Conservation (phyloP, 2,113 vertebrate genomes). For the Neolamprologus sp. region DNA sequence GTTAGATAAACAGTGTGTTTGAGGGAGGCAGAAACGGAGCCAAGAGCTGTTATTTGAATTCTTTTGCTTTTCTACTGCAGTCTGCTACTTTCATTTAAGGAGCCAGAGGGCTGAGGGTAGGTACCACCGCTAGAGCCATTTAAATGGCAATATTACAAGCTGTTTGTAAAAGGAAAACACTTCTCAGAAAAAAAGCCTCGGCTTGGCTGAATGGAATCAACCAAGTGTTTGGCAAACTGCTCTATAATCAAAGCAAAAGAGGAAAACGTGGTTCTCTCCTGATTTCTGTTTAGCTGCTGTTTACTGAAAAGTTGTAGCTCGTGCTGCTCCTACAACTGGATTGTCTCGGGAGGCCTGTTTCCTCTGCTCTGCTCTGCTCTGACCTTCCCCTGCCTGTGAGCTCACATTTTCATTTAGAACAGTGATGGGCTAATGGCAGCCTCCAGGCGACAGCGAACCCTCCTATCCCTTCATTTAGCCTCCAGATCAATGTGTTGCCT, state of each 20-base stretch:
- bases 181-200: background rate
- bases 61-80: background rate
- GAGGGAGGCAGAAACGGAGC: background rate
- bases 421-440: conserved; percentile 34
- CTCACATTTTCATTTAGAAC: conserved; percentile 26
- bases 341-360: background rate
- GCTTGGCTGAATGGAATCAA: background rate
- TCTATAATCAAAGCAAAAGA: background rate
- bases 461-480: conserved; percentile 17
- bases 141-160: conserved; percentile 10
- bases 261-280: background rate
- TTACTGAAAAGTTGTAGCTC: background rate
- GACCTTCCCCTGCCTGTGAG: conserved; percentile 20
- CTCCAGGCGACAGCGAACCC: conserved; percentile 20
- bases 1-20: background rate
- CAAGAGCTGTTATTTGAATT: background rate
- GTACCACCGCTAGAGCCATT: background rate
- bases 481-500: conserved; percentile 32
- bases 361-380: background rate
- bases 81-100: background rate
- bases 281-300: background rate
- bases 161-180: background rate
- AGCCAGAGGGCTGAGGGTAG: background rate
- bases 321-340: background rate
- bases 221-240: background rate